phyloP scores from a whole-genome alignment of 2,113 vertebrate genomes.

The Pelvicachromis taeniatus region DNA sequence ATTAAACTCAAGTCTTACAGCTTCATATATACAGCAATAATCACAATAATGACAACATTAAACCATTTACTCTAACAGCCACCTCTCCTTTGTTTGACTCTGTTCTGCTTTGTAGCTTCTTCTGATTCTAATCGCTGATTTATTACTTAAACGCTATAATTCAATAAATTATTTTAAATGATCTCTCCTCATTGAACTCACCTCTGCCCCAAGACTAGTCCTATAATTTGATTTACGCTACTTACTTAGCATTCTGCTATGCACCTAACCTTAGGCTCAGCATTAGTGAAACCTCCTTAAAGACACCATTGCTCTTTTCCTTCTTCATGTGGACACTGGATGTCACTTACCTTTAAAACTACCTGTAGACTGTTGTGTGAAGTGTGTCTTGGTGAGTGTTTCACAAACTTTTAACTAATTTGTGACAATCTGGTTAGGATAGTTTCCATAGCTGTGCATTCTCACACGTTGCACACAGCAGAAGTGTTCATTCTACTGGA shows the following conservation, averaged over 20 bases:
- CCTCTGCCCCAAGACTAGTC: not conserved
- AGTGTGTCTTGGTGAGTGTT: not conserved
- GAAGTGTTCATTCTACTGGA: not conserved
- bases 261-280: not conserved
- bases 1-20: too few relatives aligned
- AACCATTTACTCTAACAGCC: too few relatives aligned
- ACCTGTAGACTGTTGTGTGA: not conserved
- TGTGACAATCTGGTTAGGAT: not conserved
- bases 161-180: not conserved
- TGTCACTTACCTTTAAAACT: not conserved
- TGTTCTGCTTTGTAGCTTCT: not conserved
- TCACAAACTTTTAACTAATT: not conserved
- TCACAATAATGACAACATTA: too few relatives aligned
- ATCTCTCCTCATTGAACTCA: too few relatives aligned
- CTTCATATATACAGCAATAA: too few relatives aligned
- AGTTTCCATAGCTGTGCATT: not conserved
- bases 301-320: not conserved
- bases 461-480: not conserved
- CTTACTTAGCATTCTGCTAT: too few relatives aligned
- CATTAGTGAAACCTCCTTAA: not conserved
- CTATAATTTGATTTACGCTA: not conserved
- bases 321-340: not conserved
- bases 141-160: not conserved
- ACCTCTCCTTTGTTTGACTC: not conserved
- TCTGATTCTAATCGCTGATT: not conserved